Base-by-base conservation (phyloP, 2,113 vertebrate genomes). In the Coturnix japonica region DNA sequence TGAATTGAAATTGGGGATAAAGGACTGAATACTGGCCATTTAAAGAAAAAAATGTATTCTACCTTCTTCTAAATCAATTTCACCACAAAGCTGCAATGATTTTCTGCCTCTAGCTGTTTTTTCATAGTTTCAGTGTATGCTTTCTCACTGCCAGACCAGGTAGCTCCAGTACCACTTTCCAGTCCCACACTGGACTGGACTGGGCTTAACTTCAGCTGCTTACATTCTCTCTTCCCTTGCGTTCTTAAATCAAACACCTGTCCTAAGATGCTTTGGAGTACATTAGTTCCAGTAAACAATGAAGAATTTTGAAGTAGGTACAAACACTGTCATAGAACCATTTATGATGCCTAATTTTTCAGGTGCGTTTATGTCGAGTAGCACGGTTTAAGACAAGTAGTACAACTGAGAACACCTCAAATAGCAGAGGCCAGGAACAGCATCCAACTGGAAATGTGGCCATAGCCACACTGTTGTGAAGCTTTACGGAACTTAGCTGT, bases 401-500 rank as follows among this genome's bases (percentile, higher is more conserved):
- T 5, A 39, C 7, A 74, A 28, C 31, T 14, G n/a, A 33, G 44
- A 43, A 18, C 0, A 1, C 35, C 21, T 61, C 28, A 66, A 66
- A 30, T 5, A 66, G 31, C 11, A 65, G 33, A 49, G 46, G 21
- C 16, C 46, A n/a, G 33, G 35, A 87, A 39, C 23, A 12, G 14
- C 4, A 7, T 5, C 30, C 20, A 43, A 0, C 11, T 67, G 47
- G 43, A n/a, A 33, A 7, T 2, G 7, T 0, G 0, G 54, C 51
- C 7, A 9, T 8, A 37, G 30, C 2, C 2, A 35, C 14, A 7
- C 16, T 11, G 9, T 0, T 44, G 46, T 8, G 37, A 39, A 47
- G 25, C 33, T 37, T 20, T 8, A 7, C 7, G 39, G 7, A 28
- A 0, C 26, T 5, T 22, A 30, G 49, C 2, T 65, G 15, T 2